phyloP scores from a whole-genome alignment of 2,113 vertebrate genomes.

The Neotoma lepida region DNA sequence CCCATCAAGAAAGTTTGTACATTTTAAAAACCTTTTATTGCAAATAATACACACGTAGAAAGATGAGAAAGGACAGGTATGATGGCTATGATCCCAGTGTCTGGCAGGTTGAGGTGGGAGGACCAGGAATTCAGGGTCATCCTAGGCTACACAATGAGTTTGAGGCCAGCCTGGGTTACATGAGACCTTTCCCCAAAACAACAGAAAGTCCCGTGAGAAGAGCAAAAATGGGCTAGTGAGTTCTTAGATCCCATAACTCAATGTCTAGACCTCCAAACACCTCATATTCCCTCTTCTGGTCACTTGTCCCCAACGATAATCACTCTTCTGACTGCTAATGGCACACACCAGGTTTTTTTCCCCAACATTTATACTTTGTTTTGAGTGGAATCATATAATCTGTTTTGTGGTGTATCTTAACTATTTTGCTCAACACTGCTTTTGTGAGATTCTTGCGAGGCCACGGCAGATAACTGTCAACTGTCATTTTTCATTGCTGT shows the following conservation, averaged over 20 bases:
- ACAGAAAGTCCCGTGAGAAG: not conserved
- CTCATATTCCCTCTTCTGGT: not conserved
- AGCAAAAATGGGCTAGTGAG: not conserved
- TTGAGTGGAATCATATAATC: not conserved
- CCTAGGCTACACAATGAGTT: not conserved
- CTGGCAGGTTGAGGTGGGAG: not conserved
- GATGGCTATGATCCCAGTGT: not conserved
- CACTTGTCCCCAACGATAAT: not conserved
- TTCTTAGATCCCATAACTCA: not conserved
- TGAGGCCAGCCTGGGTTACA: not conserved
- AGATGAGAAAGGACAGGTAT: not conserved
- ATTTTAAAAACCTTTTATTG: not conserved
- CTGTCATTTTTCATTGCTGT: not conserved
- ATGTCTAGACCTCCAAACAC: not conserved
- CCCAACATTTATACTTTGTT: not conserved
- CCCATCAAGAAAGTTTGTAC: not conserved
- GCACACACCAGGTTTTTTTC: not conserved
- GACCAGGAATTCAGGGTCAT: not conserved
- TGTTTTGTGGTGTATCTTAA: not conserved
- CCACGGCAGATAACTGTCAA: not conserved
- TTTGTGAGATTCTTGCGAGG: not conserved
- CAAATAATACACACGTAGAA: not conserved
- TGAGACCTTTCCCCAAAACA: not conserved
- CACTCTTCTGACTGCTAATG: not conserved
- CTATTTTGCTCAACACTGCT: not conserved